Conservation (phyloP, 2,113 vertebrate species). For the Phrynocephalus versicolor region DNA sequence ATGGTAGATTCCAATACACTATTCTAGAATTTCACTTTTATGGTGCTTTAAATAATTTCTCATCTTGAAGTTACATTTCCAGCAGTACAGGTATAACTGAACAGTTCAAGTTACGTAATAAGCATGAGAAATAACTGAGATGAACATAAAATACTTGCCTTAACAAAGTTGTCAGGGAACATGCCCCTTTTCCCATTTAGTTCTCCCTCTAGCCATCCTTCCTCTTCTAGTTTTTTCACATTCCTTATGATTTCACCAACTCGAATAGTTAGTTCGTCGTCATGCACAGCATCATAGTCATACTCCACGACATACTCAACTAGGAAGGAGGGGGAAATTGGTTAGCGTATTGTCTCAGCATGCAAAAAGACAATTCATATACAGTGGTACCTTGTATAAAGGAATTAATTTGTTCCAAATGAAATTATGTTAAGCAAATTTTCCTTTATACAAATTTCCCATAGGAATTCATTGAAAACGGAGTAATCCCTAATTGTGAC, state of each 20-base stretch:
- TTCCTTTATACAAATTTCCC: too few relatives aligned
- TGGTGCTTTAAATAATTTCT: neutral
- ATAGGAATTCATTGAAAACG: too few relatives aligned
- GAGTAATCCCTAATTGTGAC: too few relatives aligned
- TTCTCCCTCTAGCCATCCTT: slow-evolving; percentile 97
- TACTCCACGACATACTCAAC: slow-evolving; percentile 94
- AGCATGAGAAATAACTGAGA: slow-evolving; percentile 8
- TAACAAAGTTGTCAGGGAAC: slow-evolving; percentile 98
- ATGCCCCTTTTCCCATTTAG: slow-evolving; percentile 89
- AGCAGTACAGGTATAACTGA: slow-evolving; percentile 8
- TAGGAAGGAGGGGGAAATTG: slow-evolving; percentile 49
- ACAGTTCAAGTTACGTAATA: slow-evolving; percentile 4
- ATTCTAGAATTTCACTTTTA: neutral
- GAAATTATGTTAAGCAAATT: too few relatives aligned
- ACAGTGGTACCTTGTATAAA: too few relatives aligned
- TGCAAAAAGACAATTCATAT: neutral
- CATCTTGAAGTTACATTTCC: neutral
- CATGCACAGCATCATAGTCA: slow-evolving; percentile 90
- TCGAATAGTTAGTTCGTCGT: slow-evolving; percentile 91
- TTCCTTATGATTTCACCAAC: slow-evolving; percentile 92
- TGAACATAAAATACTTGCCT: slow-evolving; percentile 77
- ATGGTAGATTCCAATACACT: neutral
- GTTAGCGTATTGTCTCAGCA: neutral
- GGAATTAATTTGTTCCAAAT: too few relatives aligned
- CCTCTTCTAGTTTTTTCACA: slow-evolving; percentile 89